A percentile compares a stretch with the other conserved stretches of the same genome.
These are phyloP conservation scores for Heliothis subflexa DNA, from an alignment of 1,140 invertebrate genomes.

Conservation along the genomic window DNA sequence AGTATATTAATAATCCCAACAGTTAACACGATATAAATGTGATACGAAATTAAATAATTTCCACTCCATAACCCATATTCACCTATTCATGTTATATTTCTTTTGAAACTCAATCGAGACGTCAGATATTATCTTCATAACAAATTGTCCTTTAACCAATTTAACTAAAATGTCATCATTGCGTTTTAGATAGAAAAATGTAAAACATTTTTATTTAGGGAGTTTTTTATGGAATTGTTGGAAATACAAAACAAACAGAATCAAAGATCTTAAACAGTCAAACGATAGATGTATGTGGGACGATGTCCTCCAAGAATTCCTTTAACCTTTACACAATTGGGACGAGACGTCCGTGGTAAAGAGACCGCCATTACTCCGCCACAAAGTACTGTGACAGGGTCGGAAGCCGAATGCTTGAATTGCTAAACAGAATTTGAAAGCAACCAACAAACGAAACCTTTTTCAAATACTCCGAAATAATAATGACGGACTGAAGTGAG, in stretches of 20 bases:
- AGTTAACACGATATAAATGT: not conserved
- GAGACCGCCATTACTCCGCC: slow-evolving; percentile 29
- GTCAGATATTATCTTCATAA: slow-evolving; percentile 1
- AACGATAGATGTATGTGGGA: slow-evolving; percentile 30
- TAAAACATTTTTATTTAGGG: slow-evolving; percentile 21
- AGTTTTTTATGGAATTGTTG: not conserved
- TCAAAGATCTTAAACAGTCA: slow-evolving; percentile 39
- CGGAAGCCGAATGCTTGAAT: slow-evolving; percentile 44
- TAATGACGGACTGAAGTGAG: slow-evolving; percentile 58
- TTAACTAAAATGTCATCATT: not conserved
- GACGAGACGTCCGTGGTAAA: slow-evolving; percentile 3
- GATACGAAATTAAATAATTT: not conserved
- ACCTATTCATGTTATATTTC: not conserved
- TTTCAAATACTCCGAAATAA: slow-evolving; percentile 62
- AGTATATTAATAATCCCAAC: not conserved
- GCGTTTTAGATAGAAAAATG: not conserved
- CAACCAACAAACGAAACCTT: slow-evolving; percentile 56
- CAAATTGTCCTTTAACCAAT: not conserved
- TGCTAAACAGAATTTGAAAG: slow-evolving; percentile 54
- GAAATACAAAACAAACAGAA: not conserved
- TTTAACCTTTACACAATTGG: slow-evolving; percentile 23
- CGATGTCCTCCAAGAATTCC: slow-evolving; percentile 13
- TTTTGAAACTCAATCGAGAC: not conserved
- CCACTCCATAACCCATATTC: not conserved
- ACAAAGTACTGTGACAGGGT: slow-evolving; percentile 22